A percentile compares a stretch with the other conserved stretches of the same genome.
These are phyloP conservation scores for Cheilosia pagana DNA, from an alignment of 2,888 invertebrate species.

Conservation along the genomic window DNA sequence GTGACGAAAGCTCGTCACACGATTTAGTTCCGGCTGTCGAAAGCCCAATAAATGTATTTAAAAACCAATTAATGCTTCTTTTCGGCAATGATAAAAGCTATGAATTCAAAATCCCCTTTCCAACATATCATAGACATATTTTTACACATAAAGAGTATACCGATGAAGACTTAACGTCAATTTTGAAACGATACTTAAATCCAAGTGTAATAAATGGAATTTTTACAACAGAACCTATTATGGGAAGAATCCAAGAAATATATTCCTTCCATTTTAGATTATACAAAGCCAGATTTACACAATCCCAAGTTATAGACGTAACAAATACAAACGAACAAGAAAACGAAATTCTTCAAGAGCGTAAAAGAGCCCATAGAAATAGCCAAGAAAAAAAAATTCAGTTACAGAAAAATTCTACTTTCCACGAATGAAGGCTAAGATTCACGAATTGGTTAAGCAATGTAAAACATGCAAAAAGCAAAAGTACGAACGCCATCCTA, in stretches of 20 bases:
- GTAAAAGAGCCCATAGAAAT: constrained; percentile 19
- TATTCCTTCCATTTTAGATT: constrained; percentile 8
- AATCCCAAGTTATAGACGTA: constrained; percentile 19
- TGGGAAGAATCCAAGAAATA: constrained; percentile 23
- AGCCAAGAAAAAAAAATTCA: not conserved
- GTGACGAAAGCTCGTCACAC: constrained; percentile 34
- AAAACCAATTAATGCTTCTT: constrained; percentile 11
- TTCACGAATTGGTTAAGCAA: constrained; percentile 12
- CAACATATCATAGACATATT: constrained; percentile 28
- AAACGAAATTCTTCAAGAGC: constrained; percentile 27
- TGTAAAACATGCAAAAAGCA: constrained; percentile 13
- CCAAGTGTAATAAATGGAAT: constrained; percentile 31
- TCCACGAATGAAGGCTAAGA: constrained; percentile 7
- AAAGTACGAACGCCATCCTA: not conserved
- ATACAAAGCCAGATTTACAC: constrained; percentile 19
- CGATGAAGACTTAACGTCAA: constrained; percentile 7
- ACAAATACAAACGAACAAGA: constrained; percentile 6
- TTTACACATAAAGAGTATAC: not conserved
- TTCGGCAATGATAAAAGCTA: not conserved
- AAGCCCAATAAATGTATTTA: constrained; percentile 40
- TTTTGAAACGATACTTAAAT: not conserved
- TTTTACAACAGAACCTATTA: constrained; percentile 9
- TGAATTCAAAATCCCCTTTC: constrained; percentile 21
- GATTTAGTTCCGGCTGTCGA: constrained; percentile 19
- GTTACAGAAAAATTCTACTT: constrained; percentile 5